Evolutionary conservation across 2,797 vertebrate species (phyloP), one percentile per base, ranked within the genome.

Genomic region (Selene dorsalis): DNA sequence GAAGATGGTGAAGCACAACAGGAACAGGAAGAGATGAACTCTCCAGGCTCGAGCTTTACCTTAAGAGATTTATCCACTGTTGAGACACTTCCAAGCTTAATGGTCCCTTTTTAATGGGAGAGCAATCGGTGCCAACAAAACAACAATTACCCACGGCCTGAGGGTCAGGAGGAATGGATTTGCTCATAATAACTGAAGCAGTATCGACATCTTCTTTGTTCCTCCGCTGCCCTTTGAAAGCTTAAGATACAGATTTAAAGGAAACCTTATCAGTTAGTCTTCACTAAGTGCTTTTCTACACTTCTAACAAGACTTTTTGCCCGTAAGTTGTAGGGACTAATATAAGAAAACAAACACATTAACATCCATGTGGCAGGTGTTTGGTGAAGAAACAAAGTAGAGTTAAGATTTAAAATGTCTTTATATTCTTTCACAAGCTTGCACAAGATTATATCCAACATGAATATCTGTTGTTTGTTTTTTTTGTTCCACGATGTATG

Each of bases 11-110:
- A 95, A 95, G 80, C 93, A 92, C 84, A 92, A 93, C 89, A 94
- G 92, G 91, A 95, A 89, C 78, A 89, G 92, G 57, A 96, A 90
- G 88, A 95, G 95, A 92, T 97, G 95, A 97, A 82, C 80, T 16
- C n/a, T n/a, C n/a, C n/a, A n/a, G n/a, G n/a, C n/a, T n/a, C n/a
- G n/a, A n/a, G n/a, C n/a, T n/a, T n/a, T n/a, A 78, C 68, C 39
- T 3, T 7, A 56, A 66, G 79, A 88, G 82, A 83, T 82, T 87
- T 85, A 71, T 84, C 79, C 83, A 55, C 59, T 13, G 69, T 70
- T 69, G 75, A 79, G 82, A 86, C 80, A 75, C 87, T 88, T 88
- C 66, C 72, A 64, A 68, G 77, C 75, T 58, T 83, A 75, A 85
- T 60, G 80, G 79, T 77, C 64, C 82, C 60, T 35, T 68, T 86